Base-by-base conservation (phyloP, 2,113 vertebrate species). In the Acrocephalus arundinaceus region DNA sequence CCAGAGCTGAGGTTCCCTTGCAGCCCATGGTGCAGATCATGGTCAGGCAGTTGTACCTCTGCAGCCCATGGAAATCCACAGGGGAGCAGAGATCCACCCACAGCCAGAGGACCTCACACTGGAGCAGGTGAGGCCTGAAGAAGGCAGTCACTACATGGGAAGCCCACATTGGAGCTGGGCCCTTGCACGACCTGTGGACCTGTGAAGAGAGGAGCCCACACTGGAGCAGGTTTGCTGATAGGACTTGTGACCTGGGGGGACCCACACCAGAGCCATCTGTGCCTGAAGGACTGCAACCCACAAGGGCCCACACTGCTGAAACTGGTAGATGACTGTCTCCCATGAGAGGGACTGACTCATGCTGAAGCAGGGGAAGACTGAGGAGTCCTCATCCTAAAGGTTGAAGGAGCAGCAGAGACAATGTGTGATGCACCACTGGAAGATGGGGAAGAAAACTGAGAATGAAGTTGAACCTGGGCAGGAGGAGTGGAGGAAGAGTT, bases 51-150 rank as follows among this genome's bases (percentile, higher is more conserved):
- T 5, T 73, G 39, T 48, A 33, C 14, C 30, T 8, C 21, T 61
- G 46, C 15, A 62, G 22, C 6, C 22, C 35, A 4, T 21, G 24
- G 4, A 27, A 8, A 2, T 30, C 24, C 27, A 20, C 1, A 2
- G 31, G 14, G 13, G 7, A 27, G 24, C 24, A 59, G 37, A 27
- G 25, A 7, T 57, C 27, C 27, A 57, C 31, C 48, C 25, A 19
- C 15, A 70, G 35, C 48, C 5, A 3, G 4, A 46, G 28, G 6
- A 55, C 1, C 16, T 3, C 48, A 55, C 0, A 0, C 15, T 19
- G 7, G 7, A 37, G 41, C n/a, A 68, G 31, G 19, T 9, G 45
- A 14, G 30, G 10, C 21, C 35, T 41, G 27, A 28, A 70, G 31
- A 31, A 84, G 12, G 22, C 31, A 49, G 25, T 37, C 68, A 43